Conservation (phyloP, 2,113 vertebrate genomes). For the Peromyscus leucopus region DNA sequence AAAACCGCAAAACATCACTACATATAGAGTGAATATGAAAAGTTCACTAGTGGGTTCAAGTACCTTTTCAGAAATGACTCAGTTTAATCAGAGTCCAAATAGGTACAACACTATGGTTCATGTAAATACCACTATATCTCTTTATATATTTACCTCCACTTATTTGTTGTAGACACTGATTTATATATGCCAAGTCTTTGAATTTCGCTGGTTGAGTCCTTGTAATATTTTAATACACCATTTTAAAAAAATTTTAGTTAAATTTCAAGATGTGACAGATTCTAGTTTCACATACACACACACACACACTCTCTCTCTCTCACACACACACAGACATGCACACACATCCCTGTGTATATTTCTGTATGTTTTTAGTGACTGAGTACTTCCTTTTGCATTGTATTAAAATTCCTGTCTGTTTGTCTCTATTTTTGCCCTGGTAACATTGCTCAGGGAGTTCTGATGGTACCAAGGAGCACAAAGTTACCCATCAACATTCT, state of each 20-base stretch:
- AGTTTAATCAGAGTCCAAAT: not conserved
- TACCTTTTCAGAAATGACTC: not conserved
- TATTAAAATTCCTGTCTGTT: not conserved
- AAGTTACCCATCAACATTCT: not conserved
- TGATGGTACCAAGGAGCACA: not conserved
- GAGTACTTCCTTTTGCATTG: not conserved
- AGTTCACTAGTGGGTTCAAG: not conserved
- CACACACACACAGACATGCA: not conserved
- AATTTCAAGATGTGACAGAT: not conserved
- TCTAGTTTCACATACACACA: not conserved
- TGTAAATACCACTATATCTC: not conserved
- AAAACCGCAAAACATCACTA: not conserved
- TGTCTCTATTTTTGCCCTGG: not conserved
- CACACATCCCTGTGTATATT: not conserved
- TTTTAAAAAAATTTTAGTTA: not conserved
- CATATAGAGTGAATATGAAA: not conserved
- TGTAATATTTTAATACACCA: not conserved
- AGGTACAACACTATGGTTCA: not conserved
- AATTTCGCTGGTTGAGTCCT: not conserved
- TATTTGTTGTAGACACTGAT: not conserved
- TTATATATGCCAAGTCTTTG: not conserved
- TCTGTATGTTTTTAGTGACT: not conserved
- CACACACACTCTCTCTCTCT: not conserved
- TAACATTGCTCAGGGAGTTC: not conserved
- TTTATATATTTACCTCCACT: not conserved